phyloP scores from a whole-genome alignment of 1,140 invertebrate genomes.

The Pseudomyrmex flavicornis region DNA sequence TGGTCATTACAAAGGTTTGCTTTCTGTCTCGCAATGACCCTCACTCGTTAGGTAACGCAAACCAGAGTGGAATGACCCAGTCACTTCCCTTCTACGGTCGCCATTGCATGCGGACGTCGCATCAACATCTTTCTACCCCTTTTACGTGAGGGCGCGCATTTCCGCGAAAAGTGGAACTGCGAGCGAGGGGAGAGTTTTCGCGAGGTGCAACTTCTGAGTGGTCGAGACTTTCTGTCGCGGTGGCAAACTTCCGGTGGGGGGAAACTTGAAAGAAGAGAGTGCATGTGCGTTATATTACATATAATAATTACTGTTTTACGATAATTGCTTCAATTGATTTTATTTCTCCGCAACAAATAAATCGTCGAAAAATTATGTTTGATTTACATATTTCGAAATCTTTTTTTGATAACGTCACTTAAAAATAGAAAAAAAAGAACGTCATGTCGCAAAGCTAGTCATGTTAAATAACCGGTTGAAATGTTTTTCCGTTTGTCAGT shows the following conservation, averaged over 20 bases:
- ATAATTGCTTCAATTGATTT: conserved; percentile 26
- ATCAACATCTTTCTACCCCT: neutral
- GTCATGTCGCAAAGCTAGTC: no score
- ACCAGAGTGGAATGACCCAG: conserved; percentile 81
- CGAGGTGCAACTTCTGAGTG: conserved; percentile 16
- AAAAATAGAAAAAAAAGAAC: neutral
- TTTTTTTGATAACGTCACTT: neutral
- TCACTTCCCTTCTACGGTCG: conserved; percentile 64
- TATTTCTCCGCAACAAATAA: neutral
- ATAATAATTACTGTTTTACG: conserved; percentile 3
- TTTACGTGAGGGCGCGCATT: conserved; percentile 17
- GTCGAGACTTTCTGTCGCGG: conserved; percentile 35
- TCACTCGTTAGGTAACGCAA: conserved; percentile 72
- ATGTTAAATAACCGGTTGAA: neutral
- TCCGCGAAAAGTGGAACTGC: conserved; percentile 41
- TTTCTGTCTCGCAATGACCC: conserved; percentile 77
- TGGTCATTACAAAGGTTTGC: conserved; percentile 76
- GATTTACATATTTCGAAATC: neutral
- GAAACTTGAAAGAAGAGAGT: neutral
- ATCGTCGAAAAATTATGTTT: neutral
- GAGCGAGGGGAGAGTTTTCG: conserved; percentile 11
- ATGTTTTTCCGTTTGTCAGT: neutral
- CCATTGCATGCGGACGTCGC: conserved; percentile 37
- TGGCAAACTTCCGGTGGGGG: conserved; percentile 21
- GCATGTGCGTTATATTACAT: neutral